Conservation (phyloP, 64 coral and sea anemone genomes). For the Orbicella faveolata region DNA sequence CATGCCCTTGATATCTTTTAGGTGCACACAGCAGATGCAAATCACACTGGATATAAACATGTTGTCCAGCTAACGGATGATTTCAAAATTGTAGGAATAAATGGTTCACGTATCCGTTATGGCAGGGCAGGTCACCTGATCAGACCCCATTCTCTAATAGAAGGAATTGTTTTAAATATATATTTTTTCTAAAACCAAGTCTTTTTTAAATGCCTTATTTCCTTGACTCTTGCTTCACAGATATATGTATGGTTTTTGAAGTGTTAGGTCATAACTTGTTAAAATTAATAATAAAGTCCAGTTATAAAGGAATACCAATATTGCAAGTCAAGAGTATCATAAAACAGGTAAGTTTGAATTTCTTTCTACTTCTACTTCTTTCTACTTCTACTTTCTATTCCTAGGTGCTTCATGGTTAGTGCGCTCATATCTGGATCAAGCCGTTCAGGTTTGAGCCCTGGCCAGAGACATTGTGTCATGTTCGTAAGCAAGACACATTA, state of each 20-base stretch:
- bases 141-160: not conserved
- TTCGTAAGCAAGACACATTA: no score
- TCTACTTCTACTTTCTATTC: no score
- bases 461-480: no score
- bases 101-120: slow-evolving; percentile 98
- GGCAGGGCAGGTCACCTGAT: not conserved
- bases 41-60: slow-evolving; percentile 90
- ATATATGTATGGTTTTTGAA: slow-evolving; percentile 99
- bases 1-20: not conserved
- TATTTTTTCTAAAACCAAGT: not conserved
- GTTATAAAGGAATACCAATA: slow-evolving; percentile 89
- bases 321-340: slow-evolving; percentile 87
- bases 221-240: slow-evolving; percentile 49
- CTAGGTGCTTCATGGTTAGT: no score
- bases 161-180: no score
- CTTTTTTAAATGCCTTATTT: not conserved
- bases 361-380: not conserved
- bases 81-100: slow-evolving; percentile 99
- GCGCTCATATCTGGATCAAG: no score
- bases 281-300: slow-evolving; percentile 95
- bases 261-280: slow-evolving; percentile 99
- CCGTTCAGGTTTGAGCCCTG: no score
- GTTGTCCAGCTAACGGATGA: slow-evolving; percentile 98
- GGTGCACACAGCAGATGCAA: slow-evolving; percentile 88
- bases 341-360: slow-evolving; percentile 71